Evolutionary conservation across 2,113 vertebrate genomes (phyloP), one percentile per base, ranked within the genome.

Genomic region (Labrus mixtus): DNA sequence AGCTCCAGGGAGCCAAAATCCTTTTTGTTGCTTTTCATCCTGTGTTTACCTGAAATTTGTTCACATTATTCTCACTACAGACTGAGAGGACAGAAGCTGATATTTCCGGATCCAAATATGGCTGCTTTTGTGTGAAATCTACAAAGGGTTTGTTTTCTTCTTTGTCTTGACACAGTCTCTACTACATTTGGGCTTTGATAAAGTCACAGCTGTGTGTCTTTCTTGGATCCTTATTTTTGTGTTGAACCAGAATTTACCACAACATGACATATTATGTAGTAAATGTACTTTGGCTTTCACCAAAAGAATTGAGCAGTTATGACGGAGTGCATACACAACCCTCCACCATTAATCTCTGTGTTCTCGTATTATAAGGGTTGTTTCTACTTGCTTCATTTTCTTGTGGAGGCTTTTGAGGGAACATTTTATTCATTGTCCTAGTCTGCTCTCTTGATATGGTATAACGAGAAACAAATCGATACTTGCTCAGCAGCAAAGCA

Each of bases 391-490:
- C 17, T 64, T 36, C 19, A 3, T 39, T 12, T 41, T 84, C 19
- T 53, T 53, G n/a, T 62, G 19, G 12, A 74, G 63, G 43, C 65
- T 66, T 63, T 59, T 66, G 54, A 67, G 53, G 54, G 69, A 85
- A 70, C 56, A 51, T 76, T 84, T 82, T 79, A 89, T 90, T 84
- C 79, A 79, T 77, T 59, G 66, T 69, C 55, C 68, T 50, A 17
- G 56, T 71, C 71, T 77, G 83, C 68, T 65, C 74, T 82, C 78
- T 80, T 89, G 83, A 90, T 80, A 73, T 63, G 41, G 58, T 76
- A 57, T 89, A 83, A 89, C 81, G 85, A 90, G 81, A 89, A 93
- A 88, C 79, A 39, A 90, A 93, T 93, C 87, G 55, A 93, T 94
- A 86, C 70, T 67, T 76, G 68, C 82, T 82, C 85, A 82, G 77